Evolutionary conservation across 1,140 invertebrate genomes (phyloP).

Genomic region (Carposina sasakii): DNA sequence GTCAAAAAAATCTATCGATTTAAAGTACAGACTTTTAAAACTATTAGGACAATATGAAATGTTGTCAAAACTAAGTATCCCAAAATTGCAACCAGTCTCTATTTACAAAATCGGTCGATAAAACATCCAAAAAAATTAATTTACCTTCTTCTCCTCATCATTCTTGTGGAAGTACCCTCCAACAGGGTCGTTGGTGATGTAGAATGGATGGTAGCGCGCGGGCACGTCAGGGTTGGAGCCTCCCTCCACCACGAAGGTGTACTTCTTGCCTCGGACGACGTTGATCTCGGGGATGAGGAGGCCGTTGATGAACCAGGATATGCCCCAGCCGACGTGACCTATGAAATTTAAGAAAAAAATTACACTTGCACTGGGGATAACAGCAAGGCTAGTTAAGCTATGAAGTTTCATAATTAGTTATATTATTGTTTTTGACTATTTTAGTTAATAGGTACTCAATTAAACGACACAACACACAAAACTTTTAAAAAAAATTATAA

Average conservation of each 20-base stretch:
- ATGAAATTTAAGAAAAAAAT: slow-evolving; percentile 10
- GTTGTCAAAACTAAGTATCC: no score
- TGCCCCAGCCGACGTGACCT: slow-evolving; percentile 95
- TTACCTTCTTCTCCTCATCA: slow-evolving; percentile 84
- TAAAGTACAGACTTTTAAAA: no score
- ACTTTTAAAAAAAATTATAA: no score
- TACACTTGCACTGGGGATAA: neutral
- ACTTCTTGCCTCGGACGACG: slow-evolving; percentile 90
- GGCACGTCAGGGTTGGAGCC: slow-evolving; percentile 84
- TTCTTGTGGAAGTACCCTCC: slow-evolving; percentile 92
- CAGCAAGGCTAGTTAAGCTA: no score
- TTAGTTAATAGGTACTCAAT: no score
- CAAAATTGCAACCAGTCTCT: no score
- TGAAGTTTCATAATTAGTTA: no score
- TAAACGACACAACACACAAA: no score
- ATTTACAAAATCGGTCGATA: no score
- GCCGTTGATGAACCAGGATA: slow-evolving; percentile 97
- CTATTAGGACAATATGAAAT: no score
- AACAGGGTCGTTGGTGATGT: slow-evolving; percentile 93
- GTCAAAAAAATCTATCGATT: no score
- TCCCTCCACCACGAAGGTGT: slow-evolving; percentile 93
- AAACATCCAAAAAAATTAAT: neutral
- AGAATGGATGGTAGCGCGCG: slow-evolving; percentile 94
- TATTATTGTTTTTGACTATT: no score
- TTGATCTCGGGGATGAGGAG: slow-evolving; percentile 94